These are phyloP conservation scores for Aphaenogaster floridana DNA, from an alignment of 1,140 invertebrate genomes.

Conservation along the genomic window DNA sequence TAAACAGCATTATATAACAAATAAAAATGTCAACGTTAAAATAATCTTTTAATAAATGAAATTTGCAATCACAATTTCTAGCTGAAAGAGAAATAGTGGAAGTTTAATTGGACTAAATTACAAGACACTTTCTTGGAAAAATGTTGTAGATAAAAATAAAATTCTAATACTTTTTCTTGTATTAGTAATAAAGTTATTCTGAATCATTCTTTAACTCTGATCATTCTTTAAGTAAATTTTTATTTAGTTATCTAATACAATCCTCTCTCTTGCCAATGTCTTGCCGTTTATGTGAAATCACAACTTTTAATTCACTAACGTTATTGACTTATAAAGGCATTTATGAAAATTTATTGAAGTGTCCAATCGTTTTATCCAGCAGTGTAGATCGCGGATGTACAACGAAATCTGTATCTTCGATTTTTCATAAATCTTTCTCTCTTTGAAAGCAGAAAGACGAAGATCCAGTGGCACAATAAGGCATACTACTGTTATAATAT, in stretches of 20 bases:
- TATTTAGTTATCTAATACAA: slow-evolving; percentile 9
- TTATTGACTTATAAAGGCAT: slow-evolving; percentile 26
- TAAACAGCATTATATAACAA: background rate
- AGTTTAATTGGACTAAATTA: background rate
- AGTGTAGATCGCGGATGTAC: slow-evolving; percentile 15
- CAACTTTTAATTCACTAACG: slow-evolving; percentile 4
- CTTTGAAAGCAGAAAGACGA: slow-evolving; percentile 52
- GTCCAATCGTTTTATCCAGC: slow-evolving; percentile 42
- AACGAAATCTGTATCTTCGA: slow-evolving; percentile 46
- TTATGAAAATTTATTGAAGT: slow-evolving; percentile 1
- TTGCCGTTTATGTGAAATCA: background rate
- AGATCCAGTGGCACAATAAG: slow-evolving; percentile 40
- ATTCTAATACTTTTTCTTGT: slow-evolving; percentile 18
- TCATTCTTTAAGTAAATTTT: slow-evolving; percentile 11
- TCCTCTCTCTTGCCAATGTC: background rate
- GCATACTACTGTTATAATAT: slow-evolving; percentile 62
- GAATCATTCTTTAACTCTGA: background rate
- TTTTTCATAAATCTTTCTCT: slow-evolving; percentile 8
- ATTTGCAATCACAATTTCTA: background rate
- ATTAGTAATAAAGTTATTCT: background rate
- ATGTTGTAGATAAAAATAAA: background rate
- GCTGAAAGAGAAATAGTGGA: background rate
- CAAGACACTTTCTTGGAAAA: background rate
- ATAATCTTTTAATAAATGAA: slow-evolving; percentile 11
- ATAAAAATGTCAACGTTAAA: background rate